Evolutionary conservation across 2,797 vertebrate species (phyloP).

Genomic region (Manis crassicaudata): DNA sequence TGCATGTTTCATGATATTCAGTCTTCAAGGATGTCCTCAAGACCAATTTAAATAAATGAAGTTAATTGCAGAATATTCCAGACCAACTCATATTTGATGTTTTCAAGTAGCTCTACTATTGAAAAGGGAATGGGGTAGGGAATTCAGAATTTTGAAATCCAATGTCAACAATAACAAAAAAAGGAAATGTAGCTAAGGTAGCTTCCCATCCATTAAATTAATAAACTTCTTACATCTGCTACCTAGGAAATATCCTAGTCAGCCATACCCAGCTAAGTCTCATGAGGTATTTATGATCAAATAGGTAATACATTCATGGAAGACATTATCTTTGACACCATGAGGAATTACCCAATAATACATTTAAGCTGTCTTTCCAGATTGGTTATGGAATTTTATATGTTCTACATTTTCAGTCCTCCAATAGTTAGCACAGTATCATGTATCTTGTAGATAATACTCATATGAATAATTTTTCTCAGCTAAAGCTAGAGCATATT

Average conservation of each 20-base stretch:
- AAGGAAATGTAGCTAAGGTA: slow-evolving; percentile 27
- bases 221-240: slow-evolving; percentile 69
- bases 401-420: slow-evolving; percentile 61
- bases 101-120: neutral
- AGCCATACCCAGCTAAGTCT: slow-evolving; percentile 65
- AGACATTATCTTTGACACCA: slow-evolving; percentile 80
- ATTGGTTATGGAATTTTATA: slow-evolving; percentile 81
- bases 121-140: neutral
- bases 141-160: slow-evolving; percentile 25
- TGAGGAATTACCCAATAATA: slow-evolving; percentile 81
- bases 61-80: slow-evolving; percentile 49
- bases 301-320: slow-evolving; percentile 81
- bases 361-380: slow-evolving; percentile 80
- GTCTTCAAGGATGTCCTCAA: slow-evolving; percentile 61
- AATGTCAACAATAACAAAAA: slow-evolving; percentile 60
- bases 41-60: slow-evolving; percentile 65
- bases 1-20: slow-evolving; percentile 80
- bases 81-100: neutral
- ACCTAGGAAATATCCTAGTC: slow-evolving; percentile 59
- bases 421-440: slow-evolving; percentile 52
- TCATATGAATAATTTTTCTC: slow-evolving; percentile 51
- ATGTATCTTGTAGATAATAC: slow-evolving; percentile 59
- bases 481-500: slow-evolving; percentile 21
- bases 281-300: slow-evolving; percentile 82
- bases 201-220: slow-evolving; percentile 59